These are phyloP conservation scores for Platysteira castanea DNA, from an alignment of 2,113 vertebrate species.

Conservation along the genomic window DNA sequence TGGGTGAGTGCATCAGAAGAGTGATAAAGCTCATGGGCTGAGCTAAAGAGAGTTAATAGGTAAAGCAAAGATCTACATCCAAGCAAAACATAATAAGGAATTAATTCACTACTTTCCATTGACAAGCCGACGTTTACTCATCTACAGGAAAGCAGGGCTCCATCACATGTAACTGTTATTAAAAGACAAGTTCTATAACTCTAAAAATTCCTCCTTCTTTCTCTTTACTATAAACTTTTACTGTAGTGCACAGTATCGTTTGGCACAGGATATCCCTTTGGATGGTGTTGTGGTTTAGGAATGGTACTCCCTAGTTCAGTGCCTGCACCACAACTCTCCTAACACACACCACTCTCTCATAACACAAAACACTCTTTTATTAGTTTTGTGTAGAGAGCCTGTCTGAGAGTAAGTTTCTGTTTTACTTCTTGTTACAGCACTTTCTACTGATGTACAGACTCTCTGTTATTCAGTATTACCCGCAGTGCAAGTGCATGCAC, in stretches of 20 bases:
- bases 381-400: background rate
- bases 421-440: background rate
- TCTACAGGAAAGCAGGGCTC: background rate
- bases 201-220: background rate
- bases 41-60: background rate
- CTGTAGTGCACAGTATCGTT: accelerated
- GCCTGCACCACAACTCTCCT: background rate
- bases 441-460: background rate
- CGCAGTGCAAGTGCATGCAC: background rate
- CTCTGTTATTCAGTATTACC: background rate
- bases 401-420: background rate
- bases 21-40: background rate
- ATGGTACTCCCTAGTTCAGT: background rate
- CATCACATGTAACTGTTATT: background rate
- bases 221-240: background rate
- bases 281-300: background rate
- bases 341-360: background rate
- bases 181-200: background rate
- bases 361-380: background rate
- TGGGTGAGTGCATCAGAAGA: background rate
- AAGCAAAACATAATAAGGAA: background rate
- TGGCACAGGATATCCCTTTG: background rate
- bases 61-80: background rate
- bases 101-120: background rate
- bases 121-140: background rate